Evolutionary conservation across 2,888 invertebrate species (phyloP), one percentile per base, ranked within the genome.

Genomic region (Isotomurus palustris): DNA sequence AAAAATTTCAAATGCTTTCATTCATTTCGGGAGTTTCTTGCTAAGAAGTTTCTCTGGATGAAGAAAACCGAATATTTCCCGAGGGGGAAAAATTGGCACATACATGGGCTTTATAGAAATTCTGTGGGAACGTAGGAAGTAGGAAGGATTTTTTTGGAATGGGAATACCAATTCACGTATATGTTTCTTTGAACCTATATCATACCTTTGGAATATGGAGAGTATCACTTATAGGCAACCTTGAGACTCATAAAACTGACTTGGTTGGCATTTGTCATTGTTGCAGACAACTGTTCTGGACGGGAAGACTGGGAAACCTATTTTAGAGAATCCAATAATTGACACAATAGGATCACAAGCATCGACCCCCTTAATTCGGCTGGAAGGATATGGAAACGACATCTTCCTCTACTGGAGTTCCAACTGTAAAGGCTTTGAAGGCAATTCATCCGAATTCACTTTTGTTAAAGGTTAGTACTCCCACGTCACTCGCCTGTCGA

Each of bases 331-430:
- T 55, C 79, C 83, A 2, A 77, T 85, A 22, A 75, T 78, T 64
- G 83, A 84, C 67, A 81, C 80, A 19, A 76, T 83, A 35, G 82
- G 82, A 17, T 79, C 82, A 1, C 84, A 83, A 73, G 79, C 80
- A 73, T 81, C 81, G 21, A 82, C 81, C 12, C 73, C 84, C 25
- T 78, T 82, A 1, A 71, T 84, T 43, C 80, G 81, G 17, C 78
- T 82, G 59, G 80, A 82, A 66, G 80, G 79, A 8, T 78, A 78
- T 64, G 88, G 88, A 1, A 85, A 86, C 68, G 89, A 90, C 73
- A 80, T 87, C 73, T 88, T 86, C 72, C 74, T 89, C 1, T 86
- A 85, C 73, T 90, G 88, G 88, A 82, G 84, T 29, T 81, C 84
- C 1, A 84, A 87, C 70, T 86, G 86, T 70, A 73, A 79, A 75